Conservation (phyloP, 1,140 invertebrate species). For the Neoseiulus cucumeris region DNA sequence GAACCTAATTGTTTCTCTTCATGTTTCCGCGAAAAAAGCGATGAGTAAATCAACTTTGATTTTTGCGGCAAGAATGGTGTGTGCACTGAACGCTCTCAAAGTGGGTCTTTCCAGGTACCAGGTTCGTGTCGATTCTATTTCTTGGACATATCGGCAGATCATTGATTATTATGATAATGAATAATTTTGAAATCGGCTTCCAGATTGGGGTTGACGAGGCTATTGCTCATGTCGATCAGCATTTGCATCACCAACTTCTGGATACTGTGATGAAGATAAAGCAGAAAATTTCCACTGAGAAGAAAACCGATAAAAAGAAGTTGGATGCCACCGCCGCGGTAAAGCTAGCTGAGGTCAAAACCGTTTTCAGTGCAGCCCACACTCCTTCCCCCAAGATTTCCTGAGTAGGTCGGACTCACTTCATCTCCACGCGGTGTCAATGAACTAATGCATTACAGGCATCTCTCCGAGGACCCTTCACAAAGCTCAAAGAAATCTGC, state of each 20-base stretch:
- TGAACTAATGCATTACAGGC: neutral
- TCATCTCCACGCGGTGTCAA: too few species aligned
- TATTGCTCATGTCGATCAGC: neutral
- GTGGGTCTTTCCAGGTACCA: neutral
- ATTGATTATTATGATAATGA: too few species aligned
- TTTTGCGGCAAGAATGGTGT: neutral
- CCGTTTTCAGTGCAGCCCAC: too few species aligned
- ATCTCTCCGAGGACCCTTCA: neutral
- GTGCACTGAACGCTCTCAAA: neutral
- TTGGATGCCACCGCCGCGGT: neutral
- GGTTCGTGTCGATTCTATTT: neutral
- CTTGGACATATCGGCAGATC: too few species aligned
- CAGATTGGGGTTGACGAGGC: neutral
- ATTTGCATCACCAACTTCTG: neutral
- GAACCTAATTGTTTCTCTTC: neutral
- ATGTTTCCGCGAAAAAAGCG: neutral
- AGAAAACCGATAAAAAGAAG: neutral
- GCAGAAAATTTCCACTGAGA: neutral
- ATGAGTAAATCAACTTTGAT: neutral
- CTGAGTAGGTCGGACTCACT: too few species aligned
- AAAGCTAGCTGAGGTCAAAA: neutral
- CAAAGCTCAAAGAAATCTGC: neutral
- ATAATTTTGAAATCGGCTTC: too few species aligned
- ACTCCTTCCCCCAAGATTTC: too few species aligned
- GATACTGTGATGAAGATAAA: neutral